Conservation (phyloP, 2,113 vertebrate genomes). For the Albula goreensis region DNA sequence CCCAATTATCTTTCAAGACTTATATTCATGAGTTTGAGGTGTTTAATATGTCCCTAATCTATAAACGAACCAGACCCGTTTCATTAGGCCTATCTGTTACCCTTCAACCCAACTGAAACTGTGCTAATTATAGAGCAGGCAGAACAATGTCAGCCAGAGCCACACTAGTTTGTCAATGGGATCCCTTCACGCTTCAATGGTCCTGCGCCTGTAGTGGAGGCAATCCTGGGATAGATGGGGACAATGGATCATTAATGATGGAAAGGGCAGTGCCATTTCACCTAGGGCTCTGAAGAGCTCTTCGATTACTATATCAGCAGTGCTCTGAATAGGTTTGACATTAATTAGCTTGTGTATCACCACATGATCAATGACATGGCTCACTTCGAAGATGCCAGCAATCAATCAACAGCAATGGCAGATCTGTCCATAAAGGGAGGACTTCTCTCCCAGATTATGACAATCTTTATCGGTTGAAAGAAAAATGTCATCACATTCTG, state of each 20-base stretch:
- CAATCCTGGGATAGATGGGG: constrained; percentile 13
- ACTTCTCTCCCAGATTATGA: constrained; percentile 3
- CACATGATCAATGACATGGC: constrained; percentile 48
- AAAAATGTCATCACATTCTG: constrained; percentile 23
- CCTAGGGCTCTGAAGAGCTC: constrained; percentile 43
- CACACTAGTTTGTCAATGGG: constrained; percentile 51
- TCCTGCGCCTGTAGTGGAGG: neutral
- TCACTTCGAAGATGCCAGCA: constrained; percentile 38
- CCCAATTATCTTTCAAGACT: constrained; percentile 8
- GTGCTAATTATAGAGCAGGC: neutral
- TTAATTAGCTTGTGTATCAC: constrained; percentile 50
- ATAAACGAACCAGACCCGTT: neutral
- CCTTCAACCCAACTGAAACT: constrained; percentile 1
- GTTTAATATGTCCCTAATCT: neutral
- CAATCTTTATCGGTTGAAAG: constrained; percentile 19
- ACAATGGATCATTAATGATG: constrained; percentile 48
- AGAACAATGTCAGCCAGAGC: constrained; percentile 16
- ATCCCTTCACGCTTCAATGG: constrained; percentile 48
- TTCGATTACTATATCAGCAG: constrained; percentile 38
- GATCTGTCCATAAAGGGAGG: constrained; percentile 32
- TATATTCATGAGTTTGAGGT: neutral
- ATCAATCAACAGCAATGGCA: constrained; percentile 44
- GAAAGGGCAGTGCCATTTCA: constrained; percentile 47
- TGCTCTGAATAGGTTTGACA: constrained; percentile 36
- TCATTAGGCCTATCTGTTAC: neutral